Evolutionary conservation across 2,113 vertebrate species (phyloP), one percentile per base, ranked within the genome.

Genomic region (Sylvilagus bachmani): DNA sequence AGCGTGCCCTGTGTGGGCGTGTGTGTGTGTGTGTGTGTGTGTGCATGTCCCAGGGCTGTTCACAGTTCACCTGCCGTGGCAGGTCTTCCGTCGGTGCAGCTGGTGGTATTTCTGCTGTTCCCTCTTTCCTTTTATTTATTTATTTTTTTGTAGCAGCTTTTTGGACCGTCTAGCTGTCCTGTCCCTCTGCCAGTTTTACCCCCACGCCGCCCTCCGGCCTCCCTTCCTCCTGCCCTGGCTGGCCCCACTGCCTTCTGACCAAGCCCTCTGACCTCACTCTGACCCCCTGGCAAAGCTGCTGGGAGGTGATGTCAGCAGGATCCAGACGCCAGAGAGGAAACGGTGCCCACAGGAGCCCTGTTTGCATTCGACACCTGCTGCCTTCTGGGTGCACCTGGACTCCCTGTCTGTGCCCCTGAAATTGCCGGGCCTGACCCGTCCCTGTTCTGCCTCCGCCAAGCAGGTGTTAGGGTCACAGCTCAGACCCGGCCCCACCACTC

Each of bases 361-460:
- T 44, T 64, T 3, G 13, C 3, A 0, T 11, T 21, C 25, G 55
- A 51, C 4, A 2, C 24, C 74, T 38, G 49, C 49, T 31, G 69
- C 24, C 66, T 33, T 74, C 64, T 14, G 12, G 10, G 24, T 13
- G 17, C 11, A 14, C 62, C 51, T 90, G 22, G 38, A 21, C 44
- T 55, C 33, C 27, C 7, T 25, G 7, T 1, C 62, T 53, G 85
- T 6, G 25, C 44, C 19, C 44, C 1, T 4, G 19, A 36, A 67
- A 14, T 16, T 29, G n/a, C 84, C 5, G 0, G 33, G 38, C n/a
- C 22, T 27, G 7, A 11, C 0, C 9, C 14, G 49, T 36, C 31
- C 14, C 17, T 67, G 9, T 38, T 89, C 49, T 64, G 19, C 31
- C 55, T 79, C 71, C 24, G 7, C 14, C 10, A 31, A 0, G 3